A percentile compares a stretch with the other conserved stretches of the same genome.
These are phyloP conservation scores for Triplophysa bombifrons DNA, from an alignment of 2,797 vertebrate genomes.

Conservation along the genomic window DNA sequence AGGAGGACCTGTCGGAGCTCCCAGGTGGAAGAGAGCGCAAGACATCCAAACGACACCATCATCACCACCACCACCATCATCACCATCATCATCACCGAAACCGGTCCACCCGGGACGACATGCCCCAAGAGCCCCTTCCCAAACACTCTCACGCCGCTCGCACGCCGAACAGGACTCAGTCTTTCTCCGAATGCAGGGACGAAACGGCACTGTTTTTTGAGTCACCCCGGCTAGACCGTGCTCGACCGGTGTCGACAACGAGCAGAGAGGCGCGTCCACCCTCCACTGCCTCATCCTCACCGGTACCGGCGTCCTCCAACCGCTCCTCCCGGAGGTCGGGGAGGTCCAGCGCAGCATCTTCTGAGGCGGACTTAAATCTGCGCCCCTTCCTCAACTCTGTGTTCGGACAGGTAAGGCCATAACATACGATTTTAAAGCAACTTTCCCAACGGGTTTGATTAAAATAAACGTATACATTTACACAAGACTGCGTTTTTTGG, in stretches of 20 bases:
- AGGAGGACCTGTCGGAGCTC: conserved; percentile 70
- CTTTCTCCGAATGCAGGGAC: conserved; percentile 74
- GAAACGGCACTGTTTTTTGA: conserved; percentile 73
- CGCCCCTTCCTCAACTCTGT: conserved; percentile 91
- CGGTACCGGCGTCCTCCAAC: conserved; percentile 76
- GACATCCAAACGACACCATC: conserved; percentile 65
- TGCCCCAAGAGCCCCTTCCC: conserved; percentile 61
- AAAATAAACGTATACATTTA: background rate
- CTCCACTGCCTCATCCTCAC: conserved; percentile 74
- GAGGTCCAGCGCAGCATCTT: conserved; percentile 78
- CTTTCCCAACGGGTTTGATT: background rate
- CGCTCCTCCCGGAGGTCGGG: conserved; percentile 79
- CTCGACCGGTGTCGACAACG: conserved; percentile 51
- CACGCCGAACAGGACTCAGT: conserved; percentile 70
- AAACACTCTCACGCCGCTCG: conserved; percentile 62
- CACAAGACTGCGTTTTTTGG: background rate
- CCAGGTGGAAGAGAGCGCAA: conserved; percentile 70
- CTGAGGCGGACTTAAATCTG: conserved; percentile 81
- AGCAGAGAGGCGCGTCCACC: conserved; percentile 64
- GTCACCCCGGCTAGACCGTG: conserved; percentile 65
- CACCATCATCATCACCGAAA: conserved; percentile 59
- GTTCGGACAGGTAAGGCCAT: conserved; percentile 93
- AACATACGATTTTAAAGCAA: background rate
- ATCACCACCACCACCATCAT: conserved; percentile 55
- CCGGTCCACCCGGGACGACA: conserved; percentile 65